Conservation (phyloP, 2,888 invertebrate species). For the Branchipolynoe longqiensis region DNA sequence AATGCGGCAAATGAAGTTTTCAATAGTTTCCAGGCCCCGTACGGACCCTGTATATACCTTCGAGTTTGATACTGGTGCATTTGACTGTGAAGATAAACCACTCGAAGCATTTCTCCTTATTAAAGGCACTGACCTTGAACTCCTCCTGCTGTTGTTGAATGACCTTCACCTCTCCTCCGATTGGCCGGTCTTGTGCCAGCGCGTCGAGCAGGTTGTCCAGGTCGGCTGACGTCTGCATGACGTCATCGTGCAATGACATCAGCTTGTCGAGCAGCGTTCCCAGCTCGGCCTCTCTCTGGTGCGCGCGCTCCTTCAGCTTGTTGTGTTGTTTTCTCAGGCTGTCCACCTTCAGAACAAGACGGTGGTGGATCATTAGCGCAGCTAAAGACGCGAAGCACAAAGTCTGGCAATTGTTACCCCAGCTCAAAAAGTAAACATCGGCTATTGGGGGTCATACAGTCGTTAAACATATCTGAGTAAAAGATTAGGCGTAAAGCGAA, state of each 20-base stretch:
- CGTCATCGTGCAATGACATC: slow-evolving; percentile 71
- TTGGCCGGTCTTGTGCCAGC: slow-evolving; percentile 85
- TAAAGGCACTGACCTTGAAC: slow-evolving; percentile 84
- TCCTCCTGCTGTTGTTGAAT: slow-evolving; percentile 95
- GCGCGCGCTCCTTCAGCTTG: slow-evolving; percentile 90
- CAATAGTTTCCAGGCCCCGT: too few relatives aligned
- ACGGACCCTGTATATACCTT: too few relatives aligned
- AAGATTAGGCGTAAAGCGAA: too few relatives aligned
- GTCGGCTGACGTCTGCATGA: slow-evolving; percentile 71
- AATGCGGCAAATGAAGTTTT: too few relatives aligned
- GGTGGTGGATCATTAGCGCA: too few relatives aligned
- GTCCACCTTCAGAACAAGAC: slow-evolving; percentile 84
- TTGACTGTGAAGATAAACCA: background rate
- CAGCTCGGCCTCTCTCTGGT: slow-evolving; percentile 76
- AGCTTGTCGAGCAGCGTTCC: slow-evolving; percentile 70
- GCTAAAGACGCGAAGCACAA: too few relatives aligned
- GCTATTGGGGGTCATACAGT: too few relatives aligned
- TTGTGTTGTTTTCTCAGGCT: slow-evolving; percentile 90
- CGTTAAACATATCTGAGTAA: too few relatives aligned
- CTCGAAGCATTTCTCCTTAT: too few relatives aligned
- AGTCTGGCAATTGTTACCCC: too few relatives aligned
- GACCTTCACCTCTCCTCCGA: slow-evolving; percentile 94
- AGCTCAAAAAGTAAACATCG: too few relatives aligned
- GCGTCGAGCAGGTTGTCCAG: slow-evolving; percentile 72
- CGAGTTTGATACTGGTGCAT: too few relatives aligned